These are phyloP conservation scores for Botia kubotai DNA, from an alignment of 2,797 vertebrate genomes.

Conservation along the genomic window DNA sequence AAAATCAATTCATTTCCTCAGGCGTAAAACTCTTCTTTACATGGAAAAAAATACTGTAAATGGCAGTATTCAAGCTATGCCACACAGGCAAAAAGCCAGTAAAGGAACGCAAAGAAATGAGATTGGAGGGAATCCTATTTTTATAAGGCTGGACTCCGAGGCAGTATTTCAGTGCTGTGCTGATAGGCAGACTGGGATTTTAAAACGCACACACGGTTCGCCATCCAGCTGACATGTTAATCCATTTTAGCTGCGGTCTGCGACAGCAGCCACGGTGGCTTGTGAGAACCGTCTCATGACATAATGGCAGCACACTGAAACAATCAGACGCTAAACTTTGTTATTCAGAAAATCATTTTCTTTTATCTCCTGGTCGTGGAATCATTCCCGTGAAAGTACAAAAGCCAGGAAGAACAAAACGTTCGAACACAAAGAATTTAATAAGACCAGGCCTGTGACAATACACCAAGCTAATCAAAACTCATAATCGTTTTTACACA, in stretches of 20 bases:
- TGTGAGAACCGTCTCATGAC: no score
- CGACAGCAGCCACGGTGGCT: no score
- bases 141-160: constrained; percentile 11
- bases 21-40: neutral
- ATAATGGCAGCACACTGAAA: neutral
- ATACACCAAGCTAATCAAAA: no score
- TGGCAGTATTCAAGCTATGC: neutral
- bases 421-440: neutral
- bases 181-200: constrained; percentile 43
- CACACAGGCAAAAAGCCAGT: neutral
- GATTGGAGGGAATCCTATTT: constrained; percentile 48
- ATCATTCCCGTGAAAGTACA: neutral
- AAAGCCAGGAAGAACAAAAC: neutral
- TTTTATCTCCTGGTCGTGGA: constrained; percentile 15
- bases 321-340: constrained; percentile 43
- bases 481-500: neutral
- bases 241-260: constrained; percentile 14
- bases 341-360: constrained; percentile 16
- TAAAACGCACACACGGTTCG: constrained; percentile 27
- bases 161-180: constrained; percentile 15
- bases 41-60: constrained; percentile 6
- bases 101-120: constrained; percentile 43
- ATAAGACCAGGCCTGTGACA: no score
- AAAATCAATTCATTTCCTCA: neutral
- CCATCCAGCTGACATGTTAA: constrained; percentile 50